Percentiles rank a stretch among this genome's conserved stretches.
Evolutionary conservation across 2,888 invertebrate genomes (phyloP).

Genomic region (Calliopum simillimum): DNA sequence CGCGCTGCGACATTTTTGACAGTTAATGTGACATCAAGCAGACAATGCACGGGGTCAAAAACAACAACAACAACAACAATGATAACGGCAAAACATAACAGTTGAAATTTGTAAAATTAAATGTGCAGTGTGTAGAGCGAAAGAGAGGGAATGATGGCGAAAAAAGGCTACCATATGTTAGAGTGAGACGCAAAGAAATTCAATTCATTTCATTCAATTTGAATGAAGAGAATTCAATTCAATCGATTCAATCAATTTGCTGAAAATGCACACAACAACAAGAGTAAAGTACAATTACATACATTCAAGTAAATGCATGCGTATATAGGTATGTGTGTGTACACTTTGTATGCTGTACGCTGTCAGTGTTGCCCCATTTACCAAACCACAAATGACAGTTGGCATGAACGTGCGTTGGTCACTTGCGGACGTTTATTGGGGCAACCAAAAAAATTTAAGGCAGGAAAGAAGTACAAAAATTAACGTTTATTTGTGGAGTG

Average conservation of each 20-base stretch:
- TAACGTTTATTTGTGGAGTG: no score
- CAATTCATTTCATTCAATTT: conserved; percentile 8
- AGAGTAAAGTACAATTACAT: no score
- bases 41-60: conserved; percentile 10
- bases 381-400: conserved; percentile 19
- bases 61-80: conserved; percentile 1
- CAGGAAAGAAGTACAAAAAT: no score
- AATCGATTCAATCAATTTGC: not conserved
- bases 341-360: no score
- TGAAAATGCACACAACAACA: no score
- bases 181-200: no score
- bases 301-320: no score
- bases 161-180: no score
- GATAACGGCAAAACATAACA: conserved; percentile 2
- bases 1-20: conserved; percentile 26
- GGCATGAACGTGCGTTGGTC: conserved; percentile 21
- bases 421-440: not conserved
- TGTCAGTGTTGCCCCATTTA: conserved; percentile 15
- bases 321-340: no score
- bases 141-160: no score
- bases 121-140: not conserved
- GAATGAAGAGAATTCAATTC: conserved; percentile 12
- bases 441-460: not conserved
- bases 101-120: conserved; percentile 13
- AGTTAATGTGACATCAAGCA: conserved; percentile 29